Base-by-base conservation (phyloP, 2,888 invertebrate genomes). In the Carterocephalus palaemon region DNA sequence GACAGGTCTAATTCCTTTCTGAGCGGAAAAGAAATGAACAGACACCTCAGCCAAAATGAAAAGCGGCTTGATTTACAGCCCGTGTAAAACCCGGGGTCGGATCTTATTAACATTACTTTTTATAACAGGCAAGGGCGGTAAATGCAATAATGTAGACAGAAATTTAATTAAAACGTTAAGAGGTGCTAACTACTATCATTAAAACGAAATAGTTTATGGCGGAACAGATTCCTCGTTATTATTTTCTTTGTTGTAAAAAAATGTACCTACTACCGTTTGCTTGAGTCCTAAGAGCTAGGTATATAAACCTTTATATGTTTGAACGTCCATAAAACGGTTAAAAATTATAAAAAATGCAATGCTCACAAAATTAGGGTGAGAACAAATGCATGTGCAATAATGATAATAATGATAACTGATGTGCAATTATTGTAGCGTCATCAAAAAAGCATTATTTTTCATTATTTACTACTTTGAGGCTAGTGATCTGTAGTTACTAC, bases 51-150 rank as follows among this genome's bases (percentile, higher is more conserved):
- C 52, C 52, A 48, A 60, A 62, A 58, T 59, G 56, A 59, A 83
- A 83, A 71, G 78, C 72, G 74, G 65, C 70, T 69, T 84, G 84
- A 85, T 84, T 85, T 84, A 85, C 73, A 70, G 61, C 74, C 62
- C 67, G 66, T 76, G 75, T 79, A 72, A 76, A 81, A 70, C 70
- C 67, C 67, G 67, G 70, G 69, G 67, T 67, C 57, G 72, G 75
- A 70, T 79, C 81, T 84, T 85, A 83, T 83, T 81, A 84, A 80
- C 81, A 81, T 84, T 78, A 82, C 83, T 82, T 84, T 84, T 85
- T 82, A 84, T 82, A 83, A 76, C 77, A 75, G 64, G 19, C 62
- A 64, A 63, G 62, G 69, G 71, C 67, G 74, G 72, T 83, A 80
- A 83, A 80, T 79, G 84, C 75, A 72, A 78, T 78, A 83, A 69